Conservation (phyloP, 2,888 invertebrate species). For the Arctia plantaginis region DNA sequence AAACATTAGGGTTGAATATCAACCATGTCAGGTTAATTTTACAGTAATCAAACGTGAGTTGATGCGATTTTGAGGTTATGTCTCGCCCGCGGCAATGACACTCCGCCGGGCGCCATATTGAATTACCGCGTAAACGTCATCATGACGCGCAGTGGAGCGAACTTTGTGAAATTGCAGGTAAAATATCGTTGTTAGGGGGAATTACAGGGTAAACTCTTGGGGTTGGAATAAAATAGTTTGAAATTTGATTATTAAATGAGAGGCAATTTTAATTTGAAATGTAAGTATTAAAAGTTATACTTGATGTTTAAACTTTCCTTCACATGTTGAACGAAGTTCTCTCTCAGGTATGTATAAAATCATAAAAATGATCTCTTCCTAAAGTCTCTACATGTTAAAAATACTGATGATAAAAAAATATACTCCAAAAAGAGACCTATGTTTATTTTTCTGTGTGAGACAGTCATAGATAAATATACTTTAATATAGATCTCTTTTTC, state of each 20-base stretch:
- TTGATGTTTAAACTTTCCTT: neutral
- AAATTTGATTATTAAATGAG: neutral
- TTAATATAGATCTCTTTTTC: too few species aligned
- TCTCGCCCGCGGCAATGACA: constrained; percentile 67
- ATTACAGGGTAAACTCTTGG: constrained; percentile 21
- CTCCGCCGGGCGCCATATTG: constrained; percentile 69
- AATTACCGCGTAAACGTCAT: constrained; percentile 67
- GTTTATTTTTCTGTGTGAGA: too few species aligned
- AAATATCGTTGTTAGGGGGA: constrained; percentile 42
- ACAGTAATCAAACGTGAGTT: constrained; percentile 72
- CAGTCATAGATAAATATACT: too few species aligned
- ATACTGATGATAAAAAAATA: too few species aligned
- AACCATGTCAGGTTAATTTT: constrained; percentile 70
- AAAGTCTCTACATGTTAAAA: too few species aligned
- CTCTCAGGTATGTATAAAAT: too few species aligned
- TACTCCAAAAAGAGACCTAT: too few species aligned
- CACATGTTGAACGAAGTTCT: neutral
- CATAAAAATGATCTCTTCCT: too few species aligned
- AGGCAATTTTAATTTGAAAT: neutral
- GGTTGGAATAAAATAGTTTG: constrained; percentile 27
- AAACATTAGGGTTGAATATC: constrained; percentile 59
- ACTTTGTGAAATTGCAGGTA: constrained; percentile 56
- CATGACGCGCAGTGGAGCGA: constrained; percentile 52
- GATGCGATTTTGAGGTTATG: constrained; percentile 78
- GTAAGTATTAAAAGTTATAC: neutral